Conservation (phyloP, 2,888 invertebrate species). For the Pegoplata infirma region DNA sequence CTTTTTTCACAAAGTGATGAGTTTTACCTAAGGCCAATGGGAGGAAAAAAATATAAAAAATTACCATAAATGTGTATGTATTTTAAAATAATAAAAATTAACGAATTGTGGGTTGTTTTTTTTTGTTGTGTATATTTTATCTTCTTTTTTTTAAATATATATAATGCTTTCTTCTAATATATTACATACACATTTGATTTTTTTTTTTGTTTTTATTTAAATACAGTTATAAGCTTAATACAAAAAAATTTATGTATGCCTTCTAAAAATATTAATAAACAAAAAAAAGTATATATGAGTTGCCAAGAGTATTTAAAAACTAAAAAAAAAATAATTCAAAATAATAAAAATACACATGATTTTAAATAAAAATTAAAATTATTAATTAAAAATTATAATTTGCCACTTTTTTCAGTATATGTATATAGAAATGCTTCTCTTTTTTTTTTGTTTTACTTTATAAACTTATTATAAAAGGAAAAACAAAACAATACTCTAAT, state of each 20-base stretch:
- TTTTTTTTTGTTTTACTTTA: background rate
- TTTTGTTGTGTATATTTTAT: background rate
- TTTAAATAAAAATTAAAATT: background rate
- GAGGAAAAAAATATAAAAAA: slow-evolving; percentile 4
- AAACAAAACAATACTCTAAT: background rate
- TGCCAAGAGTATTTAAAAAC: slow-evolving; percentile 40
- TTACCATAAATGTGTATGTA: background rate
- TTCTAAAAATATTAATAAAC: background rate
- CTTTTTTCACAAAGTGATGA: background rate
- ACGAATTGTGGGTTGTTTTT: background rate
- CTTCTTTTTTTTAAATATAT: background rate
- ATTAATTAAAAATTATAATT: background rate
- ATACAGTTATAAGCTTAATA: slow-evolving; percentile 15
- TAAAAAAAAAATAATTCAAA: slow-evolving; percentile 21
- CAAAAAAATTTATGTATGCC: slow-evolving; percentile 11
- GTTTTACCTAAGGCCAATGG: background rate
- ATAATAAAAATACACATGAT: background rate
- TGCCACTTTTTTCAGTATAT: background rate
- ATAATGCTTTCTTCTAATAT: slow-evolving; percentile 16
- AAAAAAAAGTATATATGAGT: slow-evolving; percentile 11
- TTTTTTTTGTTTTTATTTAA: background rate
- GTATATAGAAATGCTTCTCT: background rate
- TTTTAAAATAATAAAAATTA: slow-evolving; percentile 4
- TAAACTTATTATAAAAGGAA: background rate
- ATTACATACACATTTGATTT: background rate